Evolutionary conservation across 2,888 invertebrate species (phyloP).

Genomic region (Argynnis bischoffii): DNA sequence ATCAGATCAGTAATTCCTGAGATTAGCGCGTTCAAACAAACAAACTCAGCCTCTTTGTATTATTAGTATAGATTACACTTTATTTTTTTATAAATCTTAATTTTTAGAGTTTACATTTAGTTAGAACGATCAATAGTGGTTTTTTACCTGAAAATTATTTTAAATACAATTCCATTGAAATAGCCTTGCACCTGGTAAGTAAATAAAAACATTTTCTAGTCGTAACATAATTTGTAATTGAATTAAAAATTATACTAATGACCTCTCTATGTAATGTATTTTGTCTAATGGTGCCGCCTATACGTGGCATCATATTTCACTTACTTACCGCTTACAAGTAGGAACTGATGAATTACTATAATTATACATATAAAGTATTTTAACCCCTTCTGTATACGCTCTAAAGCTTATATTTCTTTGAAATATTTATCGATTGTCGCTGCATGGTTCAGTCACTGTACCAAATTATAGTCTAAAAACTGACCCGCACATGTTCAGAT

Average conservation of each 20-base stretch:
- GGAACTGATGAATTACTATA: not conserved
- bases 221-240: not conserved
- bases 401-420: conserved; percentile 8
- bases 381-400: not conserved
- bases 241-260: conserved; percentile 5
- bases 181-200: no score
- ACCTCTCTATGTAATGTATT: conserved; percentile 38
- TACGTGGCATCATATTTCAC: conserved; percentile 26
- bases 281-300: conserved; percentile 30
- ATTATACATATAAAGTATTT: not conserved
- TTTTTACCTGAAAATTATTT: no score
- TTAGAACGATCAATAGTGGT: no score
- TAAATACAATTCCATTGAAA: no score
- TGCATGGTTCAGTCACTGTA: not conserved
- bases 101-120: no score
- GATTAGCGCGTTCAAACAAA: no score
- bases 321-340: conserved; percentile 1
- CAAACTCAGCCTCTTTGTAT: no score
- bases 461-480: conserved; percentile 31
- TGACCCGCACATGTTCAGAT: conserved; percentile 38
- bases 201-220: not conserved
- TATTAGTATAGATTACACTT: no score
- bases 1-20: no score
- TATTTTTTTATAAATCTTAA: no score
- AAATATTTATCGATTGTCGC: not conserved